Evolutionary conservation across 2,113 vertebrate species (phyloP).

Genomic region (Bos taurus): ARS-UCD2.0 NC_037357.1:22115001-22115500

Average conservation of each 20-base stretch:
- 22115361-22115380: neutral
- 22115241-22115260: neutral
- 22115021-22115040: neutral
- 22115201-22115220: neutral
- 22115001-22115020: neutral
- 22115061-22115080: neutral
- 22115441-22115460: neutral
- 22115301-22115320: neutral
- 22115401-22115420: constrained; percentile 11
- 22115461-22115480: neutral
- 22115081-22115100: neutral
- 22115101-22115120: neutral
- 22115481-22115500: neutral
- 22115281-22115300: neutral
- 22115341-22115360: neutral
- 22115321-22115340: neutral
- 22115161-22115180: neutral
- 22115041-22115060: neutral
- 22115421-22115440: neutral
- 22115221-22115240: neutral
- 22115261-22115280: neutral
- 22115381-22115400: neutral
- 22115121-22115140: neutral
- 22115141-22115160: neutral
- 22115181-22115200: neutral